These are phyloP conservation scores for Mesocentrotus franciscanus DNA, from an alignment of 53 echinoderm and acorn worm species.

Conservation along the genomic window DNA sequence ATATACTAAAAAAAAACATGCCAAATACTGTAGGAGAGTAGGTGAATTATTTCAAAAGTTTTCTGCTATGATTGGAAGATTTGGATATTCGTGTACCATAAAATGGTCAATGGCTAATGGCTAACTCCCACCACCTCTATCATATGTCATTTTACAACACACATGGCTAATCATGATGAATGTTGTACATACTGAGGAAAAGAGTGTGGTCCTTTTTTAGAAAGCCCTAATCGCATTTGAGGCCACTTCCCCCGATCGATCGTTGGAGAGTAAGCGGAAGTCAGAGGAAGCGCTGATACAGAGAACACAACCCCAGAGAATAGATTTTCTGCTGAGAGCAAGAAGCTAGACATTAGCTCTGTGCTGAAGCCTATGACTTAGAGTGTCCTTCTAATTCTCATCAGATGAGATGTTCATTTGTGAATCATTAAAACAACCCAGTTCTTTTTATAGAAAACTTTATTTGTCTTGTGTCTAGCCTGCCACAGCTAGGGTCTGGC, in stretches of 20 bases:
- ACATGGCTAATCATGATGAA: not conserved
- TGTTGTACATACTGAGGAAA: not conserved
- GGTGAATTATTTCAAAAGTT: not conserved
- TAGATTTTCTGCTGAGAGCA: not conserved
- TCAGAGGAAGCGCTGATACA: slow-evolving; percentile 11
- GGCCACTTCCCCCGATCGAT: slow-evolving; percentile 9
- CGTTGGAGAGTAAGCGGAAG: not conserved
- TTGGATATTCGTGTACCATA: no score
- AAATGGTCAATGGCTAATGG: no score
- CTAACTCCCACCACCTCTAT: not conserved
- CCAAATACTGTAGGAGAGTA: no score
- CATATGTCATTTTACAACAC: not conserved
- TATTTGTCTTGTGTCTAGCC: slow-evolving; percentile 33
- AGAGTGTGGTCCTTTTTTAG: not conserved
- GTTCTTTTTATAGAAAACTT: slow-evolving; percentile 5
- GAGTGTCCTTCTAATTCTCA: not conserved
- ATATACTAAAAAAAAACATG: no score
- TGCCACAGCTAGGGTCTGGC: no score
- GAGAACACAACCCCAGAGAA: slow-evolving; percentile 9
- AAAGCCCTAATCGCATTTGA: slow-evolving; percentile 12
- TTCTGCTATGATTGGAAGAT: not conserved
- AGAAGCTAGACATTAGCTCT: not conserved
- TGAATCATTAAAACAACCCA: slow-evolving; percentile 30
- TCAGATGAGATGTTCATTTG: not conserved
- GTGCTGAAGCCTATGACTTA: not conserved